Evolutionary conservation across 1,140 invertebrate genomes (phyloP).

Genomic region (Aphidius gifuensis): DNA sequence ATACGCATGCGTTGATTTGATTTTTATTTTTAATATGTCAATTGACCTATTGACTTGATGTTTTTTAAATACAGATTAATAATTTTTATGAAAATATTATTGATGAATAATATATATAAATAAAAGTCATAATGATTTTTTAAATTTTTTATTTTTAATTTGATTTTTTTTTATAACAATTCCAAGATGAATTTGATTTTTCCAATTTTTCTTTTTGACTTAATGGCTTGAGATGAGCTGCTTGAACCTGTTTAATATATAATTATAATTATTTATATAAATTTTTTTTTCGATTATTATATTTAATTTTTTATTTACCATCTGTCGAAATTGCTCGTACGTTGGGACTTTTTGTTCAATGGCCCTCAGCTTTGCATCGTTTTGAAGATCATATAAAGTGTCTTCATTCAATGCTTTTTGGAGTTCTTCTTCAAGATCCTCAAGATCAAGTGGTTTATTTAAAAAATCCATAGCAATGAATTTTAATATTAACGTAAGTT

Average conservation of each 20-base stretch:
- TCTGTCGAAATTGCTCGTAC: constrained; percentile 61
- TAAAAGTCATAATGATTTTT: neutral
- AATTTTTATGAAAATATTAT: too few relatives aligned
- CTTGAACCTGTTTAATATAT: constrained; percentile 41
- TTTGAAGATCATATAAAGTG: constrained; percentile 58
- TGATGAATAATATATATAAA: too few relatives aligned
- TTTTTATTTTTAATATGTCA: too few relatives aligned
- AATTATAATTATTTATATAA: constrained; percentile 13
- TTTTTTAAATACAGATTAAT: too few relatives aligned
- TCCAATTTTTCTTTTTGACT: constrained; percentile 31
- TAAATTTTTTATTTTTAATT: constrained; percentile 14
- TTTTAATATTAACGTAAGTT: constrained; percentile 1
- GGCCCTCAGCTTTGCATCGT: constrained; percentile 62
- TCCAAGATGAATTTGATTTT: constrained; percentile 32
- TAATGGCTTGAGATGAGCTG: constrained; percentile 46
- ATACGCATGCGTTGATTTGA: too few relatives aligned
- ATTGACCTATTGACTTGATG: too few relatives aligned
- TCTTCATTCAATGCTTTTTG: constrained; percentile 49
- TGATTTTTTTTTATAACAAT: constrained; percentile 19
- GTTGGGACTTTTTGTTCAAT: constrained; percentile 55
- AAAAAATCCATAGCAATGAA: constrained; percentile 33
- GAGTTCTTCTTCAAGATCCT: constrained; percentile 47
- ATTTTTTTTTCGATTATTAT: neutral
- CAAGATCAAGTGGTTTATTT: constrained; percentile 41
- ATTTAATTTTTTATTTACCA: constrained; percentile 36